A percentile compares a stretch with the other conserved stretches of the same genome.
Evolutionary conservation across 2,113 vertebrate species (phyloP).

Genomic region (Ochotona princeps): DNA sequence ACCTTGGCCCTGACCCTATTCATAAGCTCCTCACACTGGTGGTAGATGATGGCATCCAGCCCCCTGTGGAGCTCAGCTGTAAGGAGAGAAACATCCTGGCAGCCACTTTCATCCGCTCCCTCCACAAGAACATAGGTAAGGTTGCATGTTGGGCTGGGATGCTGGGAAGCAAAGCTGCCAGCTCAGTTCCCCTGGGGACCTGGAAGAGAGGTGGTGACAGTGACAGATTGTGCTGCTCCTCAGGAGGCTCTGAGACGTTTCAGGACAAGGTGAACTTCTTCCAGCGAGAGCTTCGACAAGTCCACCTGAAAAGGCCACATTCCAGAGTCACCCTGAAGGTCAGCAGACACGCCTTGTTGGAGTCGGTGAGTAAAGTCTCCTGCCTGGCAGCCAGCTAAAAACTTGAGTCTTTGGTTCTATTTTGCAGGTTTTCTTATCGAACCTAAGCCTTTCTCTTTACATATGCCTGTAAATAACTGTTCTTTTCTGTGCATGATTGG

Average conservation of each 20-base stretch:
- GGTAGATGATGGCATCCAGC: constrained; percentile 98
- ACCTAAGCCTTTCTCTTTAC: neutral
- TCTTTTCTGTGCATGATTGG: constrained; percentile 10
- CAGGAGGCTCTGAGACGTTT: constrained; percentile 98
- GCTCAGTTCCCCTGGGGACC: too few species aligned
- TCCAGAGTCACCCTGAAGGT: constrained; percentile 97
- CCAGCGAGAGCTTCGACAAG: constrained; percentile 95
- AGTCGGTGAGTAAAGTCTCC: constrained; percentile 90
- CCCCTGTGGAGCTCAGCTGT: constrained; percentile 98
- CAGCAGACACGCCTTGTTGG: constrained; percentile 92
- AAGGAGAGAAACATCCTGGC: constrained; percentile 99
- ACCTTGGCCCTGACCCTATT: constrained; percentile 95
- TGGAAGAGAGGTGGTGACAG: neutral
- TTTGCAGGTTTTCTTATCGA: neutral
- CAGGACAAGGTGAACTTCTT: constrained; percentile 99
- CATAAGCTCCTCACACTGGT: constrained; percentile 96
- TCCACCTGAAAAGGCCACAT: constrained; percentile 96
- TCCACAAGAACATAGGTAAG: constrained; percentile 99
- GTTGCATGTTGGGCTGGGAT: neutral
- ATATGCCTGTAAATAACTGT: neutral
- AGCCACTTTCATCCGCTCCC: constrained; percentile 97
- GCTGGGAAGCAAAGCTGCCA: neutral
- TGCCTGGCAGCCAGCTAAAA: neutral
- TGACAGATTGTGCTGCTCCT: constrained; percentile 52
- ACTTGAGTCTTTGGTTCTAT: neutral